phyloP scores from a whole-genome alignment of 2,113 vertebrate species.

The Hemicordylus capensis region DNA sequence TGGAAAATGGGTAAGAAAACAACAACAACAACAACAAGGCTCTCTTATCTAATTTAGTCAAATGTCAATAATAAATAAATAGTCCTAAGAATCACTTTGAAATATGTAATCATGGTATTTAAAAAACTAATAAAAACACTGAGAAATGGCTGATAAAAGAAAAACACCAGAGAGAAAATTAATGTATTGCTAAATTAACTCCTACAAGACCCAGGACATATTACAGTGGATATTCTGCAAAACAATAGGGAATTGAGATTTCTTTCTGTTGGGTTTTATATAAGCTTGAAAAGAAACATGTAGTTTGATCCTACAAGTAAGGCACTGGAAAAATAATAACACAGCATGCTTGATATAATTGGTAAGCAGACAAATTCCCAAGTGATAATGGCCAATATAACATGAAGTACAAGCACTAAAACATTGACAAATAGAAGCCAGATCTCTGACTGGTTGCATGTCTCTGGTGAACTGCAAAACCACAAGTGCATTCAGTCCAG shows the following conservation, averaged over 20 bases:
- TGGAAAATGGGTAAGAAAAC: conserved; percentile 26
- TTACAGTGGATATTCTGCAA: neutral
- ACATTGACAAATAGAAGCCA: neutral
- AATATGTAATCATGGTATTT: neutral
- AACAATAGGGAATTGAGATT: neutral
- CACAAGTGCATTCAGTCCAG: neutral
- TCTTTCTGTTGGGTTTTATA: conserved; percentile 5
- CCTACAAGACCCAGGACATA: neutral
- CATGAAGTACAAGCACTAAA: neutral
- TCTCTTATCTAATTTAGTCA: conserved; percentile 38
- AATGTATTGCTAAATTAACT: neutral
- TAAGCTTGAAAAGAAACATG: conserved; percentile 7
- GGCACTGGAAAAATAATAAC: neutral
- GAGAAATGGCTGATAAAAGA: neutral
- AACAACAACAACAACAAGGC: conserved; percentile 16
- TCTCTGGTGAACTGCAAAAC: neutral
- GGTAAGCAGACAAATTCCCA: neutral
- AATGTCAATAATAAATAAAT: conserved; percentile 29
- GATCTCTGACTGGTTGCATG: neutral
- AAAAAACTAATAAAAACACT: conserved; percentile 14
- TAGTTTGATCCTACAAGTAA: conserved; percentile 23
- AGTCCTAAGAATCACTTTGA: conserved; percentile 31
- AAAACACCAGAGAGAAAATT: neutral
- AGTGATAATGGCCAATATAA: neutral
- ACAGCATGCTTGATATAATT: neutral